Evolutionary conservation across 2,888 invertebrate genomes (phyloP).

Genomic region (Tetragonisca angustula): DNA sequence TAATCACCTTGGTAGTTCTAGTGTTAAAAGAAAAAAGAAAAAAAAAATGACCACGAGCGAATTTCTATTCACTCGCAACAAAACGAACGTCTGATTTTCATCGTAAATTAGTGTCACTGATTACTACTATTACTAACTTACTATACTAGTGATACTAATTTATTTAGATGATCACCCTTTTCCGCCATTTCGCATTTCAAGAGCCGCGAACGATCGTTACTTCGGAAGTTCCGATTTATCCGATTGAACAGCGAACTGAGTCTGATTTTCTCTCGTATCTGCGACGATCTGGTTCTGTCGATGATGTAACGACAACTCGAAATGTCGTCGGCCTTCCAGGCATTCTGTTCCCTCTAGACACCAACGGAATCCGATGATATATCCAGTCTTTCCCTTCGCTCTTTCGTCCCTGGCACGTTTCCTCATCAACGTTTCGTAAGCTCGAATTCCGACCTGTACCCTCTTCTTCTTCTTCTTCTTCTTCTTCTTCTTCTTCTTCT

Average conservation of each 20-base stretch:
- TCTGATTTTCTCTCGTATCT: slow-evolving; percentile 67
- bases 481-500: slow-evolving; percentile 39
- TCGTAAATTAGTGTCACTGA: too few relatives aligned
- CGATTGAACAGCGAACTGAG: background rate
- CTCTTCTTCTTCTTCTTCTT: slow-evolving; percentile 44
- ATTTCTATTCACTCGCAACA: too few relatives aligned
- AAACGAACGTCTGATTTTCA: too few relatives aligned
- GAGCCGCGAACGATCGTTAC: background rate
- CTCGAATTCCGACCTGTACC: slow-evolving; percentile 44
- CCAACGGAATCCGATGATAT: slow-evolving; percentile 67
- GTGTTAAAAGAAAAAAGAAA: too few relatives aligned
- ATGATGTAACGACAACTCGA: slow-evolving; percentile 73
- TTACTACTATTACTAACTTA: too few relatives aligned
- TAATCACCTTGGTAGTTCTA: too few relatives aligned
- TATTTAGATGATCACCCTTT: too few relatives aligned
- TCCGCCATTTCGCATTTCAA: too few relatives aligned
- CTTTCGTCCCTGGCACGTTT: slow-evolving; percentile 71
- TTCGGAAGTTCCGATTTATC: background rate
- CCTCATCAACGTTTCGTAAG: slow-evolving; percentile 70
- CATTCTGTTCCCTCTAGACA: slow-evolving; percentile 72
- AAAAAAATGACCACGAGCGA: too few relatives aligned
- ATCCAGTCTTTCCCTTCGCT: slow-evolving; percentile 72
- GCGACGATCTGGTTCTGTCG: slow-evolving; percentile 75
- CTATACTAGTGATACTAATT: too few relatives aligned
- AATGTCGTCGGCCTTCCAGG: slow-evolving; percentile 75